Evolutionary conservation across 2,113 vertebrate species (phyloP).

Genomic region (Vidua chalybeata): DNA sequence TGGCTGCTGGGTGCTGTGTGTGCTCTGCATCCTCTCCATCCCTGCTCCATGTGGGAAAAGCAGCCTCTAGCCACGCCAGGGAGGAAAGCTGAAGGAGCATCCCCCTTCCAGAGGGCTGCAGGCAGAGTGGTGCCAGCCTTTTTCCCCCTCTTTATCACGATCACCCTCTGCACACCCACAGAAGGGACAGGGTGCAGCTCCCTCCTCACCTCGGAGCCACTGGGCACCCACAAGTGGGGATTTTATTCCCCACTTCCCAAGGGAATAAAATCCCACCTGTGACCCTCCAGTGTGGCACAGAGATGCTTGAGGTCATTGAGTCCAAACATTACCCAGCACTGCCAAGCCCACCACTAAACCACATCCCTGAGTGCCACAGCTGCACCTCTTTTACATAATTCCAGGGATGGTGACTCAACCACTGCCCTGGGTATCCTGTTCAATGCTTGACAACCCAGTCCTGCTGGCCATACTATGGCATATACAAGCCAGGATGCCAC

Average conservation of each 20-base stretch:
- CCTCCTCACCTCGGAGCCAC: accelerated
- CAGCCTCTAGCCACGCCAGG: accelerated
- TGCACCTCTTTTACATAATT: background rate
- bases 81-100: background rate
- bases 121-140: background rate
- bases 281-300: background rate
- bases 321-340: background rate
- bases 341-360: background rate
- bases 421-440: background rate
- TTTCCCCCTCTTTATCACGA: accelerated
- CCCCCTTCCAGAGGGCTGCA: background rate
- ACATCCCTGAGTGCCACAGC: background rate
- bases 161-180: background rate
- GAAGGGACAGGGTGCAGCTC: background rate
- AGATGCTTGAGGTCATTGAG: background rate
- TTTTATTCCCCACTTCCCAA: background rate
- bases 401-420: background rate
- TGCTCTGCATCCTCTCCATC: background rate
- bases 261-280: background rate
- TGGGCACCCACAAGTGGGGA: accelerated
- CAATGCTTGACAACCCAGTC: background rate
- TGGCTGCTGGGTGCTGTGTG: background rate
- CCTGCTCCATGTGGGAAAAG: background rate
- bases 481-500: background rate
- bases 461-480: background rate